Evolutionary conservation across 2,888 invertebrate genomes (phyloP), one percentile per base, ranked within the genome.

Genomic region (Apodemia duryi): DNA sequence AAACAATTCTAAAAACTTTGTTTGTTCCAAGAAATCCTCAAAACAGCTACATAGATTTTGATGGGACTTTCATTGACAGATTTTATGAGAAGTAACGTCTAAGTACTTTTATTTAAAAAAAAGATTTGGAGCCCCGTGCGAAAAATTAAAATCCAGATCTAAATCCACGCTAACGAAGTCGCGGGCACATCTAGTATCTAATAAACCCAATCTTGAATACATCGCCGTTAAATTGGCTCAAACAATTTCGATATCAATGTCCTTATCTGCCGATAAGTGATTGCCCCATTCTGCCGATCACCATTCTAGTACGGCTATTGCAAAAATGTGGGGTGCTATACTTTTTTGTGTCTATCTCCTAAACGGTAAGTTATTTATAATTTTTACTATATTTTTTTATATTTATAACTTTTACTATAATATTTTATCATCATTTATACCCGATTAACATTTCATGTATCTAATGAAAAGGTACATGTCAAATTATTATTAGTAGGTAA

Each of bases 281-380:
- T 61, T 52, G 46, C 52, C 38, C 63, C 43, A 65, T 57, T 67
- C 63, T 61, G 43, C 65, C 63, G 67, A 65, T 61, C 52, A 65
- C 38, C 35, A 54, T 46, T 28, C 51, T 21, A 49, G 63, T 63
- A 43, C 61, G 13, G 13, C 29, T 57, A 57, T 57, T 57, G 65
- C 65, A 61, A 67, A 65, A 63, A 67, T 65, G 67, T 67, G 67
- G 67, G 32, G 65, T 32, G 35, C 60, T 29, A 60, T 43, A 32
- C 51, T 65, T 9, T 13, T 67, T 6, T 65, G 62, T n/a, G 61
- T 21, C 51, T 61, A 61, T 28, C 35, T 67, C 43, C 43, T 61
- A 60, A 65, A 32, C 2, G 54, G 67, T 67, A 51, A 67, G 67
- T 63, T 38, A 6, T 10, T 13, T 62, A 46, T 41, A 51, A 11